Evolutionary conservation across 1,140 invertebrate species (phyloP), one percentile per base, ranked within the genome.

Genomic region (Hyphantria cunea): DNA sequence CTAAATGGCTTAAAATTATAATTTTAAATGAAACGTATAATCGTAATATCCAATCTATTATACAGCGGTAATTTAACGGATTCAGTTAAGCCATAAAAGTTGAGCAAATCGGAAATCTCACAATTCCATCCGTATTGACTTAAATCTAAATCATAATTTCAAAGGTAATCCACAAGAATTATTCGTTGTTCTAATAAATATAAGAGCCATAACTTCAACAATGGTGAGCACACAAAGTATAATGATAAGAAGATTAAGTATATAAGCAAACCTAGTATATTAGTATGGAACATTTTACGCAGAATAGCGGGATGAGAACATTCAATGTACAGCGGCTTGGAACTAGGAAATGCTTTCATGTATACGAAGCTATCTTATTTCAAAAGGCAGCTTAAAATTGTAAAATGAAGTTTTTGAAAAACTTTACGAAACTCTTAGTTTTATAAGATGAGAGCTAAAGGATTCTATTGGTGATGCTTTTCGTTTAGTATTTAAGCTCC

Each of bases 171-270:
- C 53, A 56, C 32, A 42, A 47, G 13, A 25, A 56, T 32, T 42
- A 5, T 17, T 47, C 32, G 47, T 47, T 56, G 53, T 56, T 56
- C 42, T 56, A 56, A 56, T 56, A 56, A 56, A 37, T 42, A 56
- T 13, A 47, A 32, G 25, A 55, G 31, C 42, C 9, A 42, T 47
- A 56, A 56, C 31, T 56, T 47, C 45, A 56, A 56, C 53, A 56
- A 56, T 56, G 53, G 44, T n/a, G 42, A 17, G 6, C 25, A 56
- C 47, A 56, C 53, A 56, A 17, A 34, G 41, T 34, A 31, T 45
- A 34, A 56, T 39, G 45, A 56, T 56, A 54, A 44, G 41, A n/a
- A 54, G 52, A 54, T 54, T 54, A 33, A 54, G 52, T 54, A 42
- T 44, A 54, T 54, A 33, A 54, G 42, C 39, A 39, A 31, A 54